Conservation (phyloP, 2,113 vertebrate species). For the Gnathonemus longibarbis region DNA sequence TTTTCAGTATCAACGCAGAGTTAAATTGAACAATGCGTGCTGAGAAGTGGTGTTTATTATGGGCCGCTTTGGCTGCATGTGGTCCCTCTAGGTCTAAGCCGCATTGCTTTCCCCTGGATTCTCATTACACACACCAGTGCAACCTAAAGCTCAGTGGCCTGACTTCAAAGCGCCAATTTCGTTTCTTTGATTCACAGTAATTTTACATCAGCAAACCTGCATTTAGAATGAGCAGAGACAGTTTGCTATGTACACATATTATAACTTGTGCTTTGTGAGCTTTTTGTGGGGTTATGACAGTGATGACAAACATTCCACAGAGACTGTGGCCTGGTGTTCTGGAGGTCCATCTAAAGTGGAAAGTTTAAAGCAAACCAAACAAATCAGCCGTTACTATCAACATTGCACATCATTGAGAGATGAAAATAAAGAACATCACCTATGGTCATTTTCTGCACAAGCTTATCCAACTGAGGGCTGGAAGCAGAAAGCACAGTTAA, state of each 20-base stretch:
- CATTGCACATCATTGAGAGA: background rate
- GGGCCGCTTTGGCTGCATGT: conserved; percentile 29
- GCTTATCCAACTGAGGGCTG: background rate
- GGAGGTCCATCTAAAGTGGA: background rate
- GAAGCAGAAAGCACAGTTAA: background rate
- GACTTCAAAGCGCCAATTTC: conserved; percentile 53
- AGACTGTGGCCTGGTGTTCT: background rate
- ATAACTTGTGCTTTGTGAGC: background rate
- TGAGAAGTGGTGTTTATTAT: conserved; percentile 45
- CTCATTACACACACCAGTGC: conserved; percentile 44
- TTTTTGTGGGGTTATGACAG: background rate
- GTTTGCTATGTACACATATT: background rate
- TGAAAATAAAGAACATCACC: background rate
- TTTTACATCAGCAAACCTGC: conserved; percentile 29
- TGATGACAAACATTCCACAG: background rate
- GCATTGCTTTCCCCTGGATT: conserved; percentile 56
- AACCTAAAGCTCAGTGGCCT: conserved; percentile 51
- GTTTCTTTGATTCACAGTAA: conserved; percentile 43
- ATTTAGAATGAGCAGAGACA: background rate
- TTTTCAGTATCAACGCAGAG: conserved; percentile 32
- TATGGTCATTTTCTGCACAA: background rate
- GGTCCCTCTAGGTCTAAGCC: conserved; percentile 48
- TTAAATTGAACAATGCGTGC: conserved; percentile 28
- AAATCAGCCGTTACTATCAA: background rate
- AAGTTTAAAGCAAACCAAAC: background rate